phyloP scores from a whole-genome alignment of 2,797 vertebrate genomes.

The Helicolenus hilgendorfi region DNA sequence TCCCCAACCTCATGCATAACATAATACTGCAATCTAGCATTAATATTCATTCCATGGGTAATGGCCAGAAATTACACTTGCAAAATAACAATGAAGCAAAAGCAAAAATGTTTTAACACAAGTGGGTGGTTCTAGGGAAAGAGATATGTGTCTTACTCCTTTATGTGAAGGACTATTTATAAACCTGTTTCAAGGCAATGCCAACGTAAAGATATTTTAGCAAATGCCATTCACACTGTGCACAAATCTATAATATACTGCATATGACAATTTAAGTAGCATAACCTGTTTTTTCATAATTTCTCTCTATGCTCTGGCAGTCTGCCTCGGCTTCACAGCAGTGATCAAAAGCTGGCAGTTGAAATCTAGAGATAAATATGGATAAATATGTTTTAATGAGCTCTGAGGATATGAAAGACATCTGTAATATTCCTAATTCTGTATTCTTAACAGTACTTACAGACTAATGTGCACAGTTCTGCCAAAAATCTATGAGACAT shows the following conservation, averaged over 20 bases:
- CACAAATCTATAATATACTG: neutral
- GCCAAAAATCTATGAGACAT: neutral
- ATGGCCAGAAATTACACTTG: neutral
- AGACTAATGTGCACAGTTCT: neutral
- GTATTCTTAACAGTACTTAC: neutral
- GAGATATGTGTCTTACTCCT: neutral
- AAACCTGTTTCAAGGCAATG: neutral
- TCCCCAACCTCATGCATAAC: neutral
- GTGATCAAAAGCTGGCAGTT: conserved; percentile 16
- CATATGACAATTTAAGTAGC: neutral
- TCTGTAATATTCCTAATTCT: neutral
- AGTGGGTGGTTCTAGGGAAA: conserved; percentile 3
- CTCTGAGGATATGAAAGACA: neutral
- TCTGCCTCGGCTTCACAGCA: conserved; percentile 21
- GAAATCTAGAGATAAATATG: neutral
- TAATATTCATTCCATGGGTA: neutral
- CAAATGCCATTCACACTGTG: conserved; percentile 21
- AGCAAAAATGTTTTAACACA: neutral
- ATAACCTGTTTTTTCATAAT: neutral
- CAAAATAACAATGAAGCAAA: neutral
- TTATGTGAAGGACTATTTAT: conserved; percentile 34
- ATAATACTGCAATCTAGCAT: neutral
- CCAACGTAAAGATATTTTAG: conserved; percentile 18
- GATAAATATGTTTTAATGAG: conserved; percentile 42
- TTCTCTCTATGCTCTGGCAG: conserved; percentile 19